These are phyloP conservation scores for Cantharis flavilabris DNA, from an alignment of 2,888 invertebrate species.

Conservation along the genomic window DNA sequence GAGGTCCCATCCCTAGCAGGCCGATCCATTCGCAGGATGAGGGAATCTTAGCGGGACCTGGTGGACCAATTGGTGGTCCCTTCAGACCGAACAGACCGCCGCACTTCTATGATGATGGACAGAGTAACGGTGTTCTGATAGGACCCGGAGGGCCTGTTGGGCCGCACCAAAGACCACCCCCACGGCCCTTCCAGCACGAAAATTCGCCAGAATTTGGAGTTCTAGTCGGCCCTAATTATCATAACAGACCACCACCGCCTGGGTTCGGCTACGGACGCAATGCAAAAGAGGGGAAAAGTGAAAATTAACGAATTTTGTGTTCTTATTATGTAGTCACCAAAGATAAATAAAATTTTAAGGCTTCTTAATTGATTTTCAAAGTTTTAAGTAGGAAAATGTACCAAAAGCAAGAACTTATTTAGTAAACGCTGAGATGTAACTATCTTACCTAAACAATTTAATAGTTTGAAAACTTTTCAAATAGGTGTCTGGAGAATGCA, in stretches of 20 bases:
- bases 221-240: constrained; percentile 45
- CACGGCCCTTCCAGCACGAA: not conserved
- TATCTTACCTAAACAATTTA: constrained; percentile 26
- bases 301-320: not conserved
- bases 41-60: constrained; percentile 57
- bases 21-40: constrained; percentile 51
- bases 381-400: not conserved
- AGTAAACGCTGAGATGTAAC: constrained; percentile 9
- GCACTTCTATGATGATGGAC: constrained; percentile 24
- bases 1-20: constrained; percentile 46
- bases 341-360: not conserved
- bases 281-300: not conserved
- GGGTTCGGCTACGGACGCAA: constrained; percentile 10
- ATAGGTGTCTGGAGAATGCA: constrained; percentile 14
- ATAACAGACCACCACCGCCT: constrained; percentile 44
- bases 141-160: constrained; percentile 62
- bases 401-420: not conserved
- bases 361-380: not conserved
- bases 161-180: constrained; percentile 53
- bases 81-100: constrained; percentile 29
- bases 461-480: constrained; percentile 23
- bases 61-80: constrained; percentile 46
- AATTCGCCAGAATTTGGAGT: constrained; percentile 39
- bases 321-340: not conserved
- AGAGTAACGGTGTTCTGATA: constrained; percentile 47